These are phyloP conservation scores for Caenorhabditis sp. DNA, from an alignment of 2,888 invertebrate species.

Conservation along the genomic window DNA sequence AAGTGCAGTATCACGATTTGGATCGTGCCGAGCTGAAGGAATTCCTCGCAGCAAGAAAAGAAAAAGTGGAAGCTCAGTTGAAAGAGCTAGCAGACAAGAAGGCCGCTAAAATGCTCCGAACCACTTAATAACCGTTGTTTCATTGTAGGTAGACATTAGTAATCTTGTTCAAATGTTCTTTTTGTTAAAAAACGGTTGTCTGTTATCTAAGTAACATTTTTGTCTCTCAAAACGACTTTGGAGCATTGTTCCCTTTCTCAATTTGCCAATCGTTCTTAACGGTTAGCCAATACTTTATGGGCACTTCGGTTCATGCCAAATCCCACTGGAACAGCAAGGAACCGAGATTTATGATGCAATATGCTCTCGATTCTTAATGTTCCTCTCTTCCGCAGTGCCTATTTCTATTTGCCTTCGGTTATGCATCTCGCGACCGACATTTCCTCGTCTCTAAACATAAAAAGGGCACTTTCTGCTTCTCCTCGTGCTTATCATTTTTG, in stretches of 20 bases:
- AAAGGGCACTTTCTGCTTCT: conserved; percentile 8
- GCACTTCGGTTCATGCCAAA: not conserved
- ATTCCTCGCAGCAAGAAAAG: conserved; percentile 70
- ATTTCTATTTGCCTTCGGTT: not conserved
- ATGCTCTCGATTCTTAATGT: not conserved
- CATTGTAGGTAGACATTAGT: conserved; percentile 14
- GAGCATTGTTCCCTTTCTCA: not conserved
- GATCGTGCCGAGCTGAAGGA: conserved; percentile 66
- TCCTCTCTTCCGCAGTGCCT: not conserved
- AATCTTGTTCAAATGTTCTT: not conserved
- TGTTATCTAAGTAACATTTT: not conserved
- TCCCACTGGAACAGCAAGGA: not conserved
- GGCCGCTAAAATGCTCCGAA: conserved; percentile 77
- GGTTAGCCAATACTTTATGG: conserved; percentile 1
- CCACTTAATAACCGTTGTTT: conserved; percentile 49
- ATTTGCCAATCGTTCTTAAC: conserved; percentile 4
- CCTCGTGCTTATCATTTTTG: not conserved
- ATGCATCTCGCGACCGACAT: conserved; percentile 3
- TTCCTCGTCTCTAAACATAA: not conserved
- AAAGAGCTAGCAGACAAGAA: conserved; percentile 76
- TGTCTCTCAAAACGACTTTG: not conserved
- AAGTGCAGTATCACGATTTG: conserved; percentile 74
- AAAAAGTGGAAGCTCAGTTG: conserved; percentile 71
- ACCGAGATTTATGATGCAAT: conserved; percentile 1
- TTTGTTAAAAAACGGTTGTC: conserved; percentile 12